Base-by-base conservation (phyloP, 2,888 invertebrate species). In the Odontomyia ornata region DNA sequence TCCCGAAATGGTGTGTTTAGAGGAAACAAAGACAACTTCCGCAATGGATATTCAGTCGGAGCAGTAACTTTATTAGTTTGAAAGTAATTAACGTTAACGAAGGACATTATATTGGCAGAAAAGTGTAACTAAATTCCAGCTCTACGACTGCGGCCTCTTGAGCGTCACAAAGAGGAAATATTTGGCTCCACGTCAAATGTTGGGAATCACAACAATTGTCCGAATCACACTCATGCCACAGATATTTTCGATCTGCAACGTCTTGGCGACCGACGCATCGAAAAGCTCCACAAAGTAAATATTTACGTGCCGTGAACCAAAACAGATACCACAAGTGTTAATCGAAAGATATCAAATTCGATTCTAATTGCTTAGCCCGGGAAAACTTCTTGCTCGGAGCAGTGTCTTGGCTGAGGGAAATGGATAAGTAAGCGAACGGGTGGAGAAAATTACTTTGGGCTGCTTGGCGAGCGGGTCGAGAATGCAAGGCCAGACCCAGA, bases 241-340 rank as follows among this genome's bases (percentile, higher is more conserved):
- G 52, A 4, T 52, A 52, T 52, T 52, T 52, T 4, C 18, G 52
- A n/a, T n/a, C n/a, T n/a, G n/a, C n/a, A n/a, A 52, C 15, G 4
- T 18, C 52, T 52, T 15, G n/a, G 64, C 71, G 1, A 27, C 52
- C 23, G 30, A 56, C 13, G 28, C 15, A 69, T 21, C 25, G 30
- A 52, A 71, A 25, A 60, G 36, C 36, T 60, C 57, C 36, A 25
- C 11, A 23, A 73, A 57, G 73, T 73, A 73, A 73, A 73, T 73
- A 73, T 73, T 73, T 73, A 73, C 73, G 36, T 73, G 56, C 4
- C 5, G 56, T 21, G 5, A 21, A 56, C 27, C n/a, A 5, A 18
- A 69, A 46, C 15, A 64, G 64, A 30, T 36, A 52, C 52, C 9
- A 27, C 21, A 25, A 73, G 52, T 43, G 43, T 43, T 43, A 15